Evolutionary conservation across 2,888 invertebrate genomes (phyloP), one percentile per base, ranked within the genome.

Genomic region (Actias luna): DNA sequence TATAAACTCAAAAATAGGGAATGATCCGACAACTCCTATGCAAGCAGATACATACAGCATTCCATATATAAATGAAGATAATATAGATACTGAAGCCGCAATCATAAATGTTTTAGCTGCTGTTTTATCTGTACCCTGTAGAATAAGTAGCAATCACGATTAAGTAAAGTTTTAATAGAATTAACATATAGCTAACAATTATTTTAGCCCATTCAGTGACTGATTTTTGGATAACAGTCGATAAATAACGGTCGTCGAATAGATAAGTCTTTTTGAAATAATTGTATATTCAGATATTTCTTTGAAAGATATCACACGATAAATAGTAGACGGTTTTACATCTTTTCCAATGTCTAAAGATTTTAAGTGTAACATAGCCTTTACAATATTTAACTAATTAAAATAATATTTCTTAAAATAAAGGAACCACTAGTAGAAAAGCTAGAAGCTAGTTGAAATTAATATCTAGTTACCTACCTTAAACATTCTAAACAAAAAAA

Each of bases 1-100:
- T 55, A 81, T 29, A 36, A 86, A 78, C 64, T 88, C 87, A 61
- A 80, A 84, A 27, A 87, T 66, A 4, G 88, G 87, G 60, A 88
- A 84, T 0, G 79, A 63, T 33, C 81, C 83, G 2, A 84, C 84
- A 2, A 78, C 62, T 0, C 67, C 63, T 8, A 84, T 57, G 61
- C 87, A 87, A 0, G 81, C 76, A 0, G 68, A 63, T 3, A 87
- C 72, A 65, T 78, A 87, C 36, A 85, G 18, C 65, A 86, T 69
- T 39, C 81, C 80, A 42, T 85, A 87, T 16, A 82, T 5, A 55
- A 85, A 85, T 7, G 87, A 83, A 2, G 82, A 31, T 2, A 70
- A 0, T 18, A 82, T 68, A 2, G 84, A 65, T 8, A 79, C 1
- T 0, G 74, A 27, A 33, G 77, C 78, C 29, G 76, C 57, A 35